Evolutionary conservation across 92 coral and sea anemone genomes (phyloP).

Genomic region (Umimayanthus chanpuru): DNA sequence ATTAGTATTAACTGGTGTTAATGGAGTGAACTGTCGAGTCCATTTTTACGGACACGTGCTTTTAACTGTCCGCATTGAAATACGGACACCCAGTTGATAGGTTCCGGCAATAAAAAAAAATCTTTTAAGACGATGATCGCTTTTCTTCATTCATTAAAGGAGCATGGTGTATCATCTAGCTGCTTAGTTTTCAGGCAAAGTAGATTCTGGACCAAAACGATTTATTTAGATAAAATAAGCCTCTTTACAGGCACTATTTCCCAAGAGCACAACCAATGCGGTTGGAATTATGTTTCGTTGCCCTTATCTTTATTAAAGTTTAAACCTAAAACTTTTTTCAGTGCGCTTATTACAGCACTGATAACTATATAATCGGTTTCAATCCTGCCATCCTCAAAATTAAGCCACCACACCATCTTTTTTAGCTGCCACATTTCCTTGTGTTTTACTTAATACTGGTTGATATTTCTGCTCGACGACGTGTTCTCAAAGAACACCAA

Average conservation of each 20-base stretch:
- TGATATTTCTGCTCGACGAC: background rate
- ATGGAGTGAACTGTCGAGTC: background rate
- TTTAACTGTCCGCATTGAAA: background rate
- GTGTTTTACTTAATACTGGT: background rate
- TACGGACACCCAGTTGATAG: background rate
- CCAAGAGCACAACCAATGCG: background rate
- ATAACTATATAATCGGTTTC: background rate
- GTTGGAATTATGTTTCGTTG: background rate
- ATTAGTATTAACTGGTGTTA: too few species aligned
- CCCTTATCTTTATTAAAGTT: background rate
- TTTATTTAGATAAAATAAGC: background rate
- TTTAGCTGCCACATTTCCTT: background rate
- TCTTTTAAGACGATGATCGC: too few species aligned
- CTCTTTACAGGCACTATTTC: background rate
- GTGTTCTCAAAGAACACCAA: background rate
- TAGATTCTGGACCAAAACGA: too few species aligned
- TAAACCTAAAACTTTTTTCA: background rate
- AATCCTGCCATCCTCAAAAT: background rate
- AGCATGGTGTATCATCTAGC: too few species aligned
- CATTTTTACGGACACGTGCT: background rate
- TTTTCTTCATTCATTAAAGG: too few species aligned
- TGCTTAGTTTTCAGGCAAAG: background rate
- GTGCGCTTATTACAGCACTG: background rate
- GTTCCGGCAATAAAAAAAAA: background rate
- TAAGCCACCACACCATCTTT: background rate